Evolutionary conservation across 1,140 invertebrate species (phyloP).

Genomic region (Nylanderia fulva): DNA sequence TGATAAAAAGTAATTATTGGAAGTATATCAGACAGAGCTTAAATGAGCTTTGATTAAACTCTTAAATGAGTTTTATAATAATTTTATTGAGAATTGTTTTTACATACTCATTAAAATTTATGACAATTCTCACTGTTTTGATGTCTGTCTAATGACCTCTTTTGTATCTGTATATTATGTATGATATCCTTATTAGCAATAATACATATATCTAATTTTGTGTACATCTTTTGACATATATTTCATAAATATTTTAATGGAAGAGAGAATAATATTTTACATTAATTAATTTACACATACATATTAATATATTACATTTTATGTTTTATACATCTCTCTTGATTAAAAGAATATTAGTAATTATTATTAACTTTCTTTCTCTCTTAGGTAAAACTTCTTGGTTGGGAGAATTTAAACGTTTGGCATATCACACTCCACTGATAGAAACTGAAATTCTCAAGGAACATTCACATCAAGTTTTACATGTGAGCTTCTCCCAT

Average conservation of each 20-base stretch:
- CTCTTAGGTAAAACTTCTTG: constrained; percentile 89
- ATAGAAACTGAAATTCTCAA: constrained; percentile 91
- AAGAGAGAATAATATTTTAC: background rate
- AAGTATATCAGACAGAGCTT: background rate
- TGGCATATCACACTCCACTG: constrained; percentile 92
- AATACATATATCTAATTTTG: background rate
- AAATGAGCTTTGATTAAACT: background rate
- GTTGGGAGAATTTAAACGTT: constrained; percentile 91
- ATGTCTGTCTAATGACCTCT: constrained; percentile 1
- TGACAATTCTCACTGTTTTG: background rate
- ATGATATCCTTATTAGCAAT: background rate
- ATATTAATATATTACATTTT: background rate
- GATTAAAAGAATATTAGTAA: background rate
- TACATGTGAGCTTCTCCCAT: constrained; percentile 96
- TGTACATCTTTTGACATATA: background rate
- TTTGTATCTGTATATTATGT: background rate
- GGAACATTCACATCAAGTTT: constrained; percentile 92
- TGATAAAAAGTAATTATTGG: background rate
- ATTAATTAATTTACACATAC: background rate
- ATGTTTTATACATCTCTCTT: background rate
- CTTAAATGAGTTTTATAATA: background rate
- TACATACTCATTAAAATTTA: background rate
- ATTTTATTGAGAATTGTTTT: background rate
- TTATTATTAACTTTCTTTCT: background rate
- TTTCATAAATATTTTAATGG: background rate